phyloP scores from a whole-genome alignment of 2,888 invertebrate species.

The Cephus runcator region DNA sequence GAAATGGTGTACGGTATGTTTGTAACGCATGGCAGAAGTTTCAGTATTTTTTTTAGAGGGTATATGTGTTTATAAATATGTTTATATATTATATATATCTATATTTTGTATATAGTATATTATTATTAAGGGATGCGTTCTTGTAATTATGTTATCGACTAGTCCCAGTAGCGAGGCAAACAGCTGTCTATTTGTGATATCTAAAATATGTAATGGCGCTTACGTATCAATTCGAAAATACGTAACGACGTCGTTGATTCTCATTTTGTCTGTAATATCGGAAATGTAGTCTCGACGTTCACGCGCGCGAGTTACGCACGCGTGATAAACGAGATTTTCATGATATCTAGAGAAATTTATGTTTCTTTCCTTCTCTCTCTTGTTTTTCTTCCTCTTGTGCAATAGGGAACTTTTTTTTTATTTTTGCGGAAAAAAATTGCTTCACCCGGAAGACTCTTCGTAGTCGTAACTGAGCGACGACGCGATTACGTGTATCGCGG shows the following conservation, averaged over 20 bases:
- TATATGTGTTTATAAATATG: neutral
- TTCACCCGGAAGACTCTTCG: neutral
- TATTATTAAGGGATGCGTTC: neutral
- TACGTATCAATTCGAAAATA: slow-evolving; percentile 3
- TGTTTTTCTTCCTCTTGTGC: neutral
- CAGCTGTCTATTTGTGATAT: slow-evolving; percentile 61
- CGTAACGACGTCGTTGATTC: slow-evolving; percentile 10
- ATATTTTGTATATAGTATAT: neutral
- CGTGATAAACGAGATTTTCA: neutral
- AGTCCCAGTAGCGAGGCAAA: slow-evolving; percentile 53
- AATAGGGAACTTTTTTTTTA: neutral
- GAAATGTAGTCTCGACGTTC: neutral
- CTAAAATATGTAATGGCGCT: slow-evolving; percentile 35
- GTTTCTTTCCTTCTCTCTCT: neutral
- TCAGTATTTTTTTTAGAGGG: neutral
- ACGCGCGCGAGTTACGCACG: neutral
- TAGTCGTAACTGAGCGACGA: neutral
- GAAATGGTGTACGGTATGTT: neutral
- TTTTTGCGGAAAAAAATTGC: neutral
- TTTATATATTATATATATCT: neutral
- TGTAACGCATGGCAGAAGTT: no score
- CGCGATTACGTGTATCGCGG: neutral
- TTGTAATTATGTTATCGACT: slow-evolving; percentile 25
- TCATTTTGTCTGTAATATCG: slow-evolving; percentile 4
- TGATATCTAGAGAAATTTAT: neutral